Evolutionary conservation across 1,140 invertebrate genomes (phyloP).

Genomic region (Lethrus apterus): DNA sequence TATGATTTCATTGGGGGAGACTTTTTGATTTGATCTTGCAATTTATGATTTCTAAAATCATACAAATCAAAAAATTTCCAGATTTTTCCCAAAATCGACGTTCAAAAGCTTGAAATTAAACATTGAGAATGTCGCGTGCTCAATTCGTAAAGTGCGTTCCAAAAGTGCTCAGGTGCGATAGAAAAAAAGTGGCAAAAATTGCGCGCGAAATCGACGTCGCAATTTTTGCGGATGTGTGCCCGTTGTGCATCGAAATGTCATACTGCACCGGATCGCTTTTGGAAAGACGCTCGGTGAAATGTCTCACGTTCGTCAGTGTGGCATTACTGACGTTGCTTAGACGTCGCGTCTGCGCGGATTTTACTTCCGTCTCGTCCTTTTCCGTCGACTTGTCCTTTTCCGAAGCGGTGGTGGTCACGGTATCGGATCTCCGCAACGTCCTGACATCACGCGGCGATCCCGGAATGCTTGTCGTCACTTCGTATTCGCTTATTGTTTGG

Average conservation of each 20-base stretch:
- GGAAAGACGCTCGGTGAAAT: conserved; percentile 25
- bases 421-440: conserved; percentile 22
- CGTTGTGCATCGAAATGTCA: conserved; percentile 3
- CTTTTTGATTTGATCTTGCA: no score
- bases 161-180: conserved; percentile 28
- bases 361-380: conserved; percentile 14
- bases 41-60: no score
- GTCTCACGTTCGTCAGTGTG: conserved; percentile 51
- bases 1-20: no score
- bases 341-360: conserved; percentile 15
- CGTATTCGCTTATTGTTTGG: conserved; percentile 27
- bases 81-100: no score
- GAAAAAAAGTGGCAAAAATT: conserved; percentile 7
- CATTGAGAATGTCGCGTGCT: no score
- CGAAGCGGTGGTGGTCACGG: conserved; percentile 32
- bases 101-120: no score
- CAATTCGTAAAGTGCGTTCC: conserved; percentile 30
- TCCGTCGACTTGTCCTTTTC: conserved; percentile 26
- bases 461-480: conserved; percentile 40
- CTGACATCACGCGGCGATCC: conserved; percentile 33
- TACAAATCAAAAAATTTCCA: no score
- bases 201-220: background rate
- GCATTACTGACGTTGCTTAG: conserved; percentile 40
- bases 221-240: background rate
- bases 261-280: conserved; percentile 40